Percentiles rank a stretch among this genome's conserved stretches.
phyloP scores from a whole-genome alignment of 2,888 invertebrate species.

The Drosophila fungiperda region DNA sequence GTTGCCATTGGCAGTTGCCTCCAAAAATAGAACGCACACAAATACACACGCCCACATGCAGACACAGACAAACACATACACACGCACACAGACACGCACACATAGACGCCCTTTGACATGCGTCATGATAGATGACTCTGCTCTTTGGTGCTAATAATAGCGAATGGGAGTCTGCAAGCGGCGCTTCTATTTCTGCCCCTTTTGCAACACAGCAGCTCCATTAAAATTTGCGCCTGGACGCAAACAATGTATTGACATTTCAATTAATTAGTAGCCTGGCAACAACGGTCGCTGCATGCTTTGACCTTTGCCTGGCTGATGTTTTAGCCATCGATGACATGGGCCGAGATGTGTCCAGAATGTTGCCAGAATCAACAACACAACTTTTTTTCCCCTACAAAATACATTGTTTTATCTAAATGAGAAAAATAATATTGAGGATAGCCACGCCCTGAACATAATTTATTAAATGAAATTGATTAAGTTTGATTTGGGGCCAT shows the following conservation, averaged over 20 bases:
- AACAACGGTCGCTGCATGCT: slow-evolving; percentile 39
- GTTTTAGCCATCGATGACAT: slow-evolving; percentile 25
- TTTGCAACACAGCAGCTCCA: slow-evolving; percentile 30
- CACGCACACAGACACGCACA: background rate
- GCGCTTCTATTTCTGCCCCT: slow-evolving; percentile 3
- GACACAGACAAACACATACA: background rate
- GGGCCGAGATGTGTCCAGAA: slow-evolving; percentile 29
- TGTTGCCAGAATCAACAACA: slow-evolving; percentile 7
- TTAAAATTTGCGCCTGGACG: slow-evolving; percentile 41
- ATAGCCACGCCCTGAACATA: background rate
- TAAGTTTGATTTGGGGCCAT: background rate
- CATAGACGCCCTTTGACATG: slow-evolving; percentile 27
- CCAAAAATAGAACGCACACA: slow-evolving; percentile 54
- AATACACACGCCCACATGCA: background rate
- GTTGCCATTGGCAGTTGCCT: slow-evolving; percentile 12
- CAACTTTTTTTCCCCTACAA: background rate
- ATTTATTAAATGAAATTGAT: slow-evolving; percentile 13
- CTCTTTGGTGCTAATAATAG: slow-evolving; percentile 50
- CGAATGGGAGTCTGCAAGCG: slow-evolving; percentile 7
- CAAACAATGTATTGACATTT: slow-evolving; percentile 77
- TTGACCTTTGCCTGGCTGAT: slow-evolving; percentile 64
- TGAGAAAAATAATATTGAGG: slow-evolving; percentile 13
- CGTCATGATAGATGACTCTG: slow-evolving; percentile 58
- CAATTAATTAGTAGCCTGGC: slow-evolving; percentile 70
- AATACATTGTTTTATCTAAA: slow-evolving; percentile 6